A percentile compares a stretch with the other conserved stretches of the same genome.
These are phyloP conservation scores for Drosophila pseudotakahashii DNA, from an alignment of 2,888 invertebrate species.

Conservation along the genomic window DNA sequence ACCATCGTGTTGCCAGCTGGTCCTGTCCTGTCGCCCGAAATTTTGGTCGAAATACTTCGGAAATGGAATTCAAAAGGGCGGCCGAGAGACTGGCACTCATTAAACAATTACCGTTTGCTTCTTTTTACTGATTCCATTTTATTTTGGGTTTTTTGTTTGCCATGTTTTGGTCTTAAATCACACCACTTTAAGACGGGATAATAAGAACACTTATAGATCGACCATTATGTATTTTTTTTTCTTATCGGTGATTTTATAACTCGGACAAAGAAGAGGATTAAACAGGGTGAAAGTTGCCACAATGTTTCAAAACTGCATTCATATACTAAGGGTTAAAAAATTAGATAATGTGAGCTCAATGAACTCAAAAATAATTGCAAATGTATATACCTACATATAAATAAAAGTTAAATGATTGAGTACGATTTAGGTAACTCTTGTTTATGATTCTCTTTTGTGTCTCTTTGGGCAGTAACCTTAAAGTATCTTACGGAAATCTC, in stretches of 20 bases:
- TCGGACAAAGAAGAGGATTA: background rate
- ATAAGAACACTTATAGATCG: constrained; percentile 25
- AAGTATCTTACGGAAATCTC: background rate
- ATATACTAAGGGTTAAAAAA: background rate
- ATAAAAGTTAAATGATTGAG: too few relatives aligned
- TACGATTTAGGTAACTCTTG: background rate
- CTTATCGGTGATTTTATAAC: constrained; percentile 3
- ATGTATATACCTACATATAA: too few relatives aligned
- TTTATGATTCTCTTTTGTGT: background rate
- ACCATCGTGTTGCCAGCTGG: constrained; percentile 50
- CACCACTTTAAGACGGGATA: constrained; percentile 47
- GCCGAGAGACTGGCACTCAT: constrained; percentile 45
- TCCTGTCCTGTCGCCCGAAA: constrained; percentile 47
- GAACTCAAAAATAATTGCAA: background rate
- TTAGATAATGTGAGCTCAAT: too few relatives aligned
- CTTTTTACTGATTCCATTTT: constrained; percentile 35
- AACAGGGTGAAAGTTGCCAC: constrained; percentile 22
- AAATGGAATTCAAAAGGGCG: constrained; percentile 38
- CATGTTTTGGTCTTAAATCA: constrained; percentile 52
- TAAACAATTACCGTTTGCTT: constrained; percentile 64
- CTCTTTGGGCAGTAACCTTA: background rate
- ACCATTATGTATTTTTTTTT: constrained; percentile 27
- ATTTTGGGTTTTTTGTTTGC: constrained; percentile 31
- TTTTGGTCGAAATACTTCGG: constrained; percentile 37
- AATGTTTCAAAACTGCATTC: background rate